A percentile compares a stretch with the other conserved stretches of the same genome.
These are phyloP conservation scores for Clamator glandarius DNA, from an alignment of 2,797 vertebrate genomes.

Conservation along the genomic window DNA sequence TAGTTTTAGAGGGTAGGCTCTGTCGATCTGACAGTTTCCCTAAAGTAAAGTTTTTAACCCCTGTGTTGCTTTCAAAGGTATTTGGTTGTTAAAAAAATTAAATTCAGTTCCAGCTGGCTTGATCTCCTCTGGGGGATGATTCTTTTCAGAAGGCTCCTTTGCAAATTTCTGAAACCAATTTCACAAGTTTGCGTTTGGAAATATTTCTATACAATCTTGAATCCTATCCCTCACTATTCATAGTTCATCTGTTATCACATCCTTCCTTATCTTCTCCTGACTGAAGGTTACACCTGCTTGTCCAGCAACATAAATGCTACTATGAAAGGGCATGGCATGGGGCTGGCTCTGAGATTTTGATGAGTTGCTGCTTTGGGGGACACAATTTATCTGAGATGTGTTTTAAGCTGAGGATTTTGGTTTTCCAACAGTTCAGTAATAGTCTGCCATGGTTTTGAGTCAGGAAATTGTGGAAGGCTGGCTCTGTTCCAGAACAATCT, in stretches of 20 bases:
- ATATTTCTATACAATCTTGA: not conserved
- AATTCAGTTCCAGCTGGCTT: not conserved
- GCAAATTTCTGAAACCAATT: conserved; percentile 13
- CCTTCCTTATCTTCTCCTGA: not conserved
- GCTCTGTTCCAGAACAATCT: not conserved
- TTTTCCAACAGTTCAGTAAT: not conserved
- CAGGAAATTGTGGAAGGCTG: not conserved
- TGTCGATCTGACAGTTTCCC: conserved; percentile 32
- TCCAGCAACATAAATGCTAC: not conserved
- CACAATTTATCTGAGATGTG: not conserved
- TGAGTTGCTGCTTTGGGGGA: not conserved
- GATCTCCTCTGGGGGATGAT: not conserved
- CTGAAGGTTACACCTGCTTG: not conserved
- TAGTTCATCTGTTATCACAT: not conserved
- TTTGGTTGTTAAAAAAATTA: conserved; percentile 17
- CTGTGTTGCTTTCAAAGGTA: not conserved
- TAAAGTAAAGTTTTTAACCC: conserved; percentile 16
- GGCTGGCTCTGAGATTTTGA: not conserved
- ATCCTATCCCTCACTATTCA: not conserved
- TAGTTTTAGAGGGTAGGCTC: conserved; percentile 26
- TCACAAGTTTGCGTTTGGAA: not conserved
- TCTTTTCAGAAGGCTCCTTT: not conserved
- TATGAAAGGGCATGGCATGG: not conserved
- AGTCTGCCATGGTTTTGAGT: not conserved
- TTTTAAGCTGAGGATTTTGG: not conserved